A percentile compares a stretch with the other conserved stretches of the same genome.
Evolutionary conservation across 2,113 vertebrate species (phyloP).

Genomic region (Grammomys surdaster): DNA sequence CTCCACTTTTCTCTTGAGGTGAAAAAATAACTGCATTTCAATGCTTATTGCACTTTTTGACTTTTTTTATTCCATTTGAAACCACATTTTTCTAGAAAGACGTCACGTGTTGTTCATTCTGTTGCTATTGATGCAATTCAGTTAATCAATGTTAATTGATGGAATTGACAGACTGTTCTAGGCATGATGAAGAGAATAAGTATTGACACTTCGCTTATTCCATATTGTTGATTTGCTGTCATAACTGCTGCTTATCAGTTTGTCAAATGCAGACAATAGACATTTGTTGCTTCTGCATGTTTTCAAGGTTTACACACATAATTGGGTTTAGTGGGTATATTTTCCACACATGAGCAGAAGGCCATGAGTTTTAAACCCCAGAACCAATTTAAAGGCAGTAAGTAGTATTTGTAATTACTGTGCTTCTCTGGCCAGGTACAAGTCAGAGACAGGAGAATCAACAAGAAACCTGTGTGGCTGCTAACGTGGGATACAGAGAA

Average conservation of each 20-base stretch:
- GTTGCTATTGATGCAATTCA: neutral
- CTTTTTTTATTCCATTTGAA: neutral
- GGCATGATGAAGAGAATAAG: neutral
- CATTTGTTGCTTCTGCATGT: neutral
- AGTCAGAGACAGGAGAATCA: neutral
- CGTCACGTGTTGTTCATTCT: neutral
- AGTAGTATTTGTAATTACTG: no score
- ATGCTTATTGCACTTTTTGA: neutral
- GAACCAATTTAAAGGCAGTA: neutral
- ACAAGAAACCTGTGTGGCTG: neutral
- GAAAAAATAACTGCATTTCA: conserved; percentile 21
- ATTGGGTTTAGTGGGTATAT: neutral
- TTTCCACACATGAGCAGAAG: neutral
- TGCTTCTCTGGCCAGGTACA: neutral
- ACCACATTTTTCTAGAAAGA: neutral
- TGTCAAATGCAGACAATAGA: neutral
- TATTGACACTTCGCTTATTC: conserved; percentile 15
- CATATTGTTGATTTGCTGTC: neutral
- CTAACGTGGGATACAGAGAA: no score
- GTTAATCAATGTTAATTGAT: neutral
- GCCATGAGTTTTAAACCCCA: neutral
- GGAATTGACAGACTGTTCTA: neutral
- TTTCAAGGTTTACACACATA: conserved; percentile 10
- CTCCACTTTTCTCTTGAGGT: neutral
- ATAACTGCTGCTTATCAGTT: neutral